phyloP scores from a whole-genome alignment of 2,888 invertebrate genomes.

The Schizaphis graminum region DNA sequence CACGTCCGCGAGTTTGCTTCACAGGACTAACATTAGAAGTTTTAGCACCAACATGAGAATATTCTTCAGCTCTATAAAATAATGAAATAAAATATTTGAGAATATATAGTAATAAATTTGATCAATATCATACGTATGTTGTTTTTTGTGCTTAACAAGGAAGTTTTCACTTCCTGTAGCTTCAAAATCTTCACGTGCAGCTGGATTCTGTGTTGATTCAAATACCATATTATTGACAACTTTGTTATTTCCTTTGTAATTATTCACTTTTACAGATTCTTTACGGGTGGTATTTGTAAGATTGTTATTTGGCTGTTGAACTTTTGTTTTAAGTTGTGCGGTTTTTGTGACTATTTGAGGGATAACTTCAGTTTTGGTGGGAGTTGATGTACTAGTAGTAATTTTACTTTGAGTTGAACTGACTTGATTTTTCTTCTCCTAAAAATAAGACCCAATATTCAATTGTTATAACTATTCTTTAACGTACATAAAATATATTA shows the following conservation, averaged over 20 bases:
- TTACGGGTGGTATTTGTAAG: conserved; percentile 40
- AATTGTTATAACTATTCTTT: background rate
- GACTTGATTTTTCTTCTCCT: conserved; percentile 59
- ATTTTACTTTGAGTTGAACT: conserved; percentile 43
- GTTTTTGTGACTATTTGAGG: conserved; percentile 42
- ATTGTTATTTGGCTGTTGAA: conserved; percentile 50
- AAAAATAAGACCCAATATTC: background rate
- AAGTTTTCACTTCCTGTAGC: conserved; percentile 78
- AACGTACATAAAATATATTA: background rate
- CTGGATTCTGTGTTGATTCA: conserved; percentile 80
- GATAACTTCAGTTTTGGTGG: background rate
- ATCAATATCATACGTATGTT: conserved; percentile 68
- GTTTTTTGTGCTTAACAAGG: conserved; percentile 71
- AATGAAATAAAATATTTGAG: conserved; percentile 68
- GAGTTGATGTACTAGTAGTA: background rate
- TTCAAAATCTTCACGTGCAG: conserved; percentile 82
- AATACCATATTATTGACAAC: conserved; percentile 76
- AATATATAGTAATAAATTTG: background rate
- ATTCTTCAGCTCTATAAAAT: conserved; percentile 66
- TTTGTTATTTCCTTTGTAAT: conserved; percentile 70
- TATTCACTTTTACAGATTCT: conserved; percentile 60
- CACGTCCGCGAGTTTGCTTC: conserved; percentile 74
- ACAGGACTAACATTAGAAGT: conserved; percentile 75
- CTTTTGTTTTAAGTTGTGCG: conserved; percentile 41
- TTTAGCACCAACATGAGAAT: conserved; percentile 61